Conservation (phyloP, 2,888 invertebrate genomes). For the Sepioteuthis lessoniana region DNA sequence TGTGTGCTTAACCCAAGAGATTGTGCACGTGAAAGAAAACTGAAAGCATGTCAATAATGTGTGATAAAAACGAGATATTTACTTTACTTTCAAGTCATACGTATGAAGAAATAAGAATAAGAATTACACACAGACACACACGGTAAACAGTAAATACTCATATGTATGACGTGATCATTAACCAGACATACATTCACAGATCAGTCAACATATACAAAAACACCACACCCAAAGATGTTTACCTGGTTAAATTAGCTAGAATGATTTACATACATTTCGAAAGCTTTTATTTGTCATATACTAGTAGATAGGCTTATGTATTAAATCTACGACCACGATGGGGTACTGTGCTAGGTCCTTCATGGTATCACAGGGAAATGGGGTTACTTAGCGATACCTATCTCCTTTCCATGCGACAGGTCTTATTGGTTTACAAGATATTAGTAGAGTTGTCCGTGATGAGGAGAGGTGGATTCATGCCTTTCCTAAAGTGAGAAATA, state of each 20-base stretch:
- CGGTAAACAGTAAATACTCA: too few relatives aligned
- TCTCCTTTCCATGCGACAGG: background rate
- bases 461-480: background rate
- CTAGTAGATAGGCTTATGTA: background rate
- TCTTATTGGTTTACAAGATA: background rate
- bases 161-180: too few relatives aligned
- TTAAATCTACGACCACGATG: background rate
- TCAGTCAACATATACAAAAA: background rate
- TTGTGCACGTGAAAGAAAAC: background rate
- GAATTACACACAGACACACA: too few relatives aligned
- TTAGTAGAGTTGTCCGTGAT: background rate
- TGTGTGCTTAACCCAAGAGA: background rate
- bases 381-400: background rate
- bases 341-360: background rate
- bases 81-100: too few relatives aligned
- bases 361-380: background rate
- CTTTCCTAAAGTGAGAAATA: background rate
- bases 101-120: too few relatives aligned
- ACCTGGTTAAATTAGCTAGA: background rate
- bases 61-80: too few relatives aligned
- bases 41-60: too few relatives aligned
- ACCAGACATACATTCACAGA: too few relatives aligned
- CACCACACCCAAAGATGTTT: background rate
- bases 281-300: background rate
- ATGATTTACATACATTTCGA: background rate